Conservation (phyloP, 2,888 invertebrate genomes). For the Sialis lutaria region DNA sequence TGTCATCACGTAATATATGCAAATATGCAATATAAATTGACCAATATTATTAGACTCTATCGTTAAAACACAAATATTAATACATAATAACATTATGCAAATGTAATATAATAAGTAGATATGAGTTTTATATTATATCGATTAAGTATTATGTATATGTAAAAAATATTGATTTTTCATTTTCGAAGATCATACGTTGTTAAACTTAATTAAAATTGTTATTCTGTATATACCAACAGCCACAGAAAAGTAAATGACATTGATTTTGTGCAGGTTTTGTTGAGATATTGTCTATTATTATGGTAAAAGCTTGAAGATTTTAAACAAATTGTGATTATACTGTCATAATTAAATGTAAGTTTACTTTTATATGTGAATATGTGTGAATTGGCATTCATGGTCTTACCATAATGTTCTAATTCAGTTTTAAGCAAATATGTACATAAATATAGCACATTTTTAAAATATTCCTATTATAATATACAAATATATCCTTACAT, state of each 20-base stretch:
- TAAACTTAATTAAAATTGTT: too few relatives aligned
- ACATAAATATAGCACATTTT: conserved; percentile 6
- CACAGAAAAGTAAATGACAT: too few relatives aligned
- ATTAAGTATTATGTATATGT: too few relatives aligned
- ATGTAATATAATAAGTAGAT: too few relatives aligned
- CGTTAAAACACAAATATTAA: not conserved
- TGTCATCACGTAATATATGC: not conserved
- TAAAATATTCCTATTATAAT: conserved; percentile 6
- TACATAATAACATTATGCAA: too few relatives aligned
- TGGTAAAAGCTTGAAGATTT: too few relatives aligned
- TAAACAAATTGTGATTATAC: not conserved
- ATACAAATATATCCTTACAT: conserved; percentile 3
- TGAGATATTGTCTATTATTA: too few relatives aligned
- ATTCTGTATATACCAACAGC: too few relatives aligned
- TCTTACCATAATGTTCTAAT: not conserved
- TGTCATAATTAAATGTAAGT: not conserved
- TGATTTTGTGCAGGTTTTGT: too few relatives aligned
- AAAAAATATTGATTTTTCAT: too few relatives aligned
- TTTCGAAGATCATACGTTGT: too few relatives aligned
- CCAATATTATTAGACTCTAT: conserved; percentile 3
- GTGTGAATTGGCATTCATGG: conserved; percentile 1
- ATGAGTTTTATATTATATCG: too few relatives aligned
- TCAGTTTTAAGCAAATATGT: conserved; percentile 3
- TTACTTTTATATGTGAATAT: conserved; percentile 3
- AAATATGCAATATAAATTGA: conserved; percentile 6